Evolutionary conservation across 2,113 vertebrate genomes (phyloP).

Genomic region (Taxidea taxus): DNA sequence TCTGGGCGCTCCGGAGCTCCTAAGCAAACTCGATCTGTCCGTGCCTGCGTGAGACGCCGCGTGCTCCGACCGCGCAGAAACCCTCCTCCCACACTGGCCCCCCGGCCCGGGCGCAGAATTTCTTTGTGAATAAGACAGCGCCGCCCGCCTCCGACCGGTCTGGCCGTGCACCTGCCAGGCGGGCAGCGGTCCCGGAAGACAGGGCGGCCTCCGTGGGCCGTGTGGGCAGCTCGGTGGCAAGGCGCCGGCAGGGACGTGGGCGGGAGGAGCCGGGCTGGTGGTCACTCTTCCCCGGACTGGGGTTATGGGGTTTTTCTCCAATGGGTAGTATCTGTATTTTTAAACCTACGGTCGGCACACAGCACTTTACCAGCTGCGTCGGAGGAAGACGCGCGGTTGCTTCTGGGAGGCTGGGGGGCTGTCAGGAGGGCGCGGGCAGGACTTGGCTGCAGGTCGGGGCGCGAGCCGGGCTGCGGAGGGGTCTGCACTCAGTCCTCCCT

Average conservation of each 20-base stretch:
- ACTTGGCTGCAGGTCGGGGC: background rate
- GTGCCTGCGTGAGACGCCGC: rapidly evolving
- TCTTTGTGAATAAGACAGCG: background rate
- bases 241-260: rapidly evolving
- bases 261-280: rapidly evolving
- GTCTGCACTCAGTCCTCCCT: background rate
- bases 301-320: background rate
- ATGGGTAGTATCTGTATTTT: background rate
- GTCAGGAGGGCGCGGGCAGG: background rate
- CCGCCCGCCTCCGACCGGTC: rapidly evolving
- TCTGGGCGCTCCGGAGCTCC: rapidly evolving
- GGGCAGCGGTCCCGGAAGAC: background rate
- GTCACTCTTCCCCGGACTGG: rapidly evolving
- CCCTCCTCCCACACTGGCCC: rapidly evolving
- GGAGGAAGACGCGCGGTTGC: rapidly evolving
- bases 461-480: rapidly evolving
- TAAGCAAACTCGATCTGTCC: rapidly evolving
- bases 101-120: background rate
- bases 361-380: background rate
- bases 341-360: background rate
- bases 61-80: background rate
- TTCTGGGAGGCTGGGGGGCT: background rate
- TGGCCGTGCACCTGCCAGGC: rapidly evolving
- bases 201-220: background rate
- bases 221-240: background rate